Evolutionary conservation across 2,888 invertebrate species (phyloP), one percentile per base, ranked within the genome.

Genomic region (Dorcus parallelipipedus): DNA sequence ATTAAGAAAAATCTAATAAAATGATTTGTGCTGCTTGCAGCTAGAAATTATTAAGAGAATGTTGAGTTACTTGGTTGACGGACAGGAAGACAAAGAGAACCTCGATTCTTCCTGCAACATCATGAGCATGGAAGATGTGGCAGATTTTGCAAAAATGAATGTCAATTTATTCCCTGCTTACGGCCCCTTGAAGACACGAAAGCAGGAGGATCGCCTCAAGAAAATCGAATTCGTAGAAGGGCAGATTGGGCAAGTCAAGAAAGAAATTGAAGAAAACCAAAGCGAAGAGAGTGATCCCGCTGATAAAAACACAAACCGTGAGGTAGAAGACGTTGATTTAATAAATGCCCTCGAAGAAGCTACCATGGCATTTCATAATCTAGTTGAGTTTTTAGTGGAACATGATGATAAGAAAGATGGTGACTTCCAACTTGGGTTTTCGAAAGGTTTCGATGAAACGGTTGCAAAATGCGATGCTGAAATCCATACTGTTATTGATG

Each of bases 101-200:
- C 26, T 33, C 6, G 7, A 33, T 33, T 1, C 26, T 6, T 33
- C 26, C 26, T 33, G 7, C 26, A 33, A 33, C 7, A 33, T 33
- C 7, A 33, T 33, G 26, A 33, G 26, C 26, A 6, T 33, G 7
- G 26, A 7, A 33, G 26, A 33, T 1, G 6, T 33, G 0, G 26
- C 26, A 33, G 9, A 3, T 5, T 51, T 51, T 40, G 8, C 40
- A 40, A 51, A 51, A 10, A 38, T 39, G 40, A 40, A 51, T 14
- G 9, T 40, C n/a, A 51, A 51, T 40, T 51, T 51, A 40, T 51
- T 51, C 14, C 51, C 51, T 5, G 51, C 14, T 10, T 51, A 39
- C 39, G 51, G 51, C 9, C 10, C 20, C 10, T 40, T 51, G 38
- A 51, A 40, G 40, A 17, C 40, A 14, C 7, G 39, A 38, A 39